A percentile compares a stretch with the other conserved stretches of the same genome.
Conservation (phyloP, 2,113 vertebrate species). For the Barnardius zonarius region DNA sequence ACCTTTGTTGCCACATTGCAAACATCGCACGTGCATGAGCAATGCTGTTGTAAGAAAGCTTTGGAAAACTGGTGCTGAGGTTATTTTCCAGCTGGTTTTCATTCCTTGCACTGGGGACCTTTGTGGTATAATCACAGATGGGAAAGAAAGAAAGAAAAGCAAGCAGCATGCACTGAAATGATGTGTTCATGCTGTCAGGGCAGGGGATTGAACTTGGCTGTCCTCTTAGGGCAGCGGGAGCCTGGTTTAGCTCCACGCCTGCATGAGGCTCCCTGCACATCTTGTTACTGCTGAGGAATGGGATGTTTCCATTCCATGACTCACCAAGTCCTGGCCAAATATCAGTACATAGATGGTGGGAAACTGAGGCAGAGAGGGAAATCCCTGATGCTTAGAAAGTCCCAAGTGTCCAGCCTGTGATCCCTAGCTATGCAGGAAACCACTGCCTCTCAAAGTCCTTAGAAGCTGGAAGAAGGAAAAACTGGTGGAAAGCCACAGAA, state of each 20-base stretch:
- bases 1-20: background rate
- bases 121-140: background rate
- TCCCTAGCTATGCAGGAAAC: background rate
- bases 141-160: background rate
- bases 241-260: background rate
- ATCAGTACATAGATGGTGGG: background rate
- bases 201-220: background rate
- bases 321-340: no score
- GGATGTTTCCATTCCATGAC: background rate
- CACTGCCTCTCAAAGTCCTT: background rate
- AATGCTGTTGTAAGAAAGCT: background rate
- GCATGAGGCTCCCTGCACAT: accelerated
- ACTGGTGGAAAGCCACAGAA: background rate
- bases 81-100: background rate
- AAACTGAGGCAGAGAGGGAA: background rate
- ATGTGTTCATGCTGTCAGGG: no score
- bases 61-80: background rate
- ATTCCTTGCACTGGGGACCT: background rate
- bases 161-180: no score
- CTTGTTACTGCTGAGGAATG: background rate
- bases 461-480: background rate
- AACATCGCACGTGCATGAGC: background rate
- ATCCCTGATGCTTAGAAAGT: background rate
- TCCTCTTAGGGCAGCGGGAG: background rate
- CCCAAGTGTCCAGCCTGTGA: accelerated